These are phyloP conservation scores for Eulithis prunata DNA, from an alignment of 2,888 invertebrate species.

Conservation along the genomic window DNA sequence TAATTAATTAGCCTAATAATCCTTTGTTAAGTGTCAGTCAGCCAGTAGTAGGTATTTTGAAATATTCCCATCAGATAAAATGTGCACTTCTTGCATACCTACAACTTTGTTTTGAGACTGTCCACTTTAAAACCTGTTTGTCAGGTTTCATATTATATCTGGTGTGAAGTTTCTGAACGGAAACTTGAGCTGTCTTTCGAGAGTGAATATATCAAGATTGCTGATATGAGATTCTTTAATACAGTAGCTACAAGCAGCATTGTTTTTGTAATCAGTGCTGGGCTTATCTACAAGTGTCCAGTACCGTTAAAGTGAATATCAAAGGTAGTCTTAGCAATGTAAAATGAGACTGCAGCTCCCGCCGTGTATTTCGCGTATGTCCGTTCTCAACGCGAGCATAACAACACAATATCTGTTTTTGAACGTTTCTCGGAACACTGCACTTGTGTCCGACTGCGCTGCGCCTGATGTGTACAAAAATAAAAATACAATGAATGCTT, in stretches of 20 bases:
- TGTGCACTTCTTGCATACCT: slow-evolving; percentile 31
- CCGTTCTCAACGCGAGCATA: slow-evolving; percentile 42
- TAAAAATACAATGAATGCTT: slow-evolving; percentile 77
- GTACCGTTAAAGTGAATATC: slow-evolving; percentile 27
- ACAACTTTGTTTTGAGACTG: slow-evolving; percentile 27
- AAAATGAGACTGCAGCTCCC: slow-evolving; percentile 47
- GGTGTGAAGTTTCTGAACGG: slow-evolving; percentile 35
- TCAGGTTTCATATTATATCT: slow-evolving; percentile 24
- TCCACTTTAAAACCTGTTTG: slow-evolving; percentile 27
- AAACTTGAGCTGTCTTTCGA: slow-evolving; percentile 25
- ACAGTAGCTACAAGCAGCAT: not conserved
- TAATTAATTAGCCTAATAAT: too few relatives aligned
- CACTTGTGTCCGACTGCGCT: slow-evolving; percentile 68
- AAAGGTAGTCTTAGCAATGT: slow-evolving; percentile 26
- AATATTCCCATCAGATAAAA: slow-evolving; percentile 16
- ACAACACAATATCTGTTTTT: slow-evolving; percentile 61
- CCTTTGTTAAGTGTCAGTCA: slow-evolving; percentile 5
- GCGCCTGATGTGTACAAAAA: slow-evolving; percentile 62
- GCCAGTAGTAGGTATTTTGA: not conserved
- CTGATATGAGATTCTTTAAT: not conserved
- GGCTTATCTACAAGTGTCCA: not conserved
- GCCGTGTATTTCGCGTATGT: slow-evolving; percentile 51
- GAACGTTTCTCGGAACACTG: slow-evolving; percentile 71
- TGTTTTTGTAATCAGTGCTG: slow-evolving; percentile 1
- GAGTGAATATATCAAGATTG: slow-evolving; percentile 5